Conservation (phyloP, 2,113 vertebrate species). For the Opisthocomus hoazin region DNA sequence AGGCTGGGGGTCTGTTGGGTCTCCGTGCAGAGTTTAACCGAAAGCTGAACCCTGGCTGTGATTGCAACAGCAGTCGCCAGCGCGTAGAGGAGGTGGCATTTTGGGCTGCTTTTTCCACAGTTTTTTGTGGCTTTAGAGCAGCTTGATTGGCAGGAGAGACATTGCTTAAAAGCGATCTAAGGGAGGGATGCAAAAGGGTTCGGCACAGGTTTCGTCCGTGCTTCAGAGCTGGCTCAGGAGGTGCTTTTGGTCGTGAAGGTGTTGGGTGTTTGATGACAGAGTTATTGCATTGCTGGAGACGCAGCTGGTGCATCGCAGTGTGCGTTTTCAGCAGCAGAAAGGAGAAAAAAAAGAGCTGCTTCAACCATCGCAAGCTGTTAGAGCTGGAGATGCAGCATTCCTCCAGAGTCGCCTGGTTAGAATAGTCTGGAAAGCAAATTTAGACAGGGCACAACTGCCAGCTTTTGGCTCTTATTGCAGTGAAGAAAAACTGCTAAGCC, state of each 20-base stretch:
- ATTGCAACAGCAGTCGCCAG: neutral
- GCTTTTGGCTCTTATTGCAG: neutral
- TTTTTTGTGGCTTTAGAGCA: neutral
- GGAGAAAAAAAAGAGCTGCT: neutral
- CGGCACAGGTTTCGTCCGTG: no score
- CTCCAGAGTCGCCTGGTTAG: neutral
- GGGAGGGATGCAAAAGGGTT: neutral
- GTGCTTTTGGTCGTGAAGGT: neutral
- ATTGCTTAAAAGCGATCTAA: neutral
- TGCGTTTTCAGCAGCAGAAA: neutral
- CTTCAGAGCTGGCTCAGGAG: neutral
- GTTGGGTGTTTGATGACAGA: neutral
- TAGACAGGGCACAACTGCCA: neutral
- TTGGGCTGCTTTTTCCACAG: neutral
- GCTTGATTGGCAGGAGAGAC: neutral
- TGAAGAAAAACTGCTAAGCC: neutral
- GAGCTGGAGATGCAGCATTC: neutral
- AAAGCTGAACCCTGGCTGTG: neutral
- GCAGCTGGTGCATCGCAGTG: rapidly evolving
- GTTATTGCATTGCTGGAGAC: neutral
- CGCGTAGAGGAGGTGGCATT: neutral
- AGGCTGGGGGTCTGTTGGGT: neutral
- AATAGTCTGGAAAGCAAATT: neutral
- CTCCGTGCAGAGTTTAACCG: neutral
- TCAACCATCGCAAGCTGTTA: neutral